phyloP scores from a whole-genome alignment of 1,140 invertebrate species.

The Sycophaga agraensis region DNA sequence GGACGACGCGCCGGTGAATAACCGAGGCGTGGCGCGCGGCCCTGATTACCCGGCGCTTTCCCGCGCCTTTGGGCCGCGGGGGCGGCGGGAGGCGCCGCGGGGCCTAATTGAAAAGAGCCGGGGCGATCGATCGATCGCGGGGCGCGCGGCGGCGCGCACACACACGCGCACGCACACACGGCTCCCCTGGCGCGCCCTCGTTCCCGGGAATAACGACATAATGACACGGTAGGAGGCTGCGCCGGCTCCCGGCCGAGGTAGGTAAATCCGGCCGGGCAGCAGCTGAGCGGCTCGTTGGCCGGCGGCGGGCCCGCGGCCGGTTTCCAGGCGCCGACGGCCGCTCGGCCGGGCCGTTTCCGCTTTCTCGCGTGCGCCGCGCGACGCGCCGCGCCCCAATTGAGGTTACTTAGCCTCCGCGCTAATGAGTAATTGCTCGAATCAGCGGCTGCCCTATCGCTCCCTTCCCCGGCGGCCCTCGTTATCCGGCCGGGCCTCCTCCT shows the following conservation, averaged over 20 bases:
- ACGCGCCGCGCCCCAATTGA: neutral
- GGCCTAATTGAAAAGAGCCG: too few species aligned
- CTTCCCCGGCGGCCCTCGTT: too few species aligned
- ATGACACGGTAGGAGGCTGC: slow-evolving; percentile 53
- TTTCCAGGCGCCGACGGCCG: slow-evolving; percentile 31
- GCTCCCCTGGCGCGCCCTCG: slow-evolving; percentile 47
- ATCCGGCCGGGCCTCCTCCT: too few species aligned
- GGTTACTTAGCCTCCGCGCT: neutral
- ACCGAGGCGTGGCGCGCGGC: too few species aligned
- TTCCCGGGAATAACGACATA: slow-evolving; percentile 58
- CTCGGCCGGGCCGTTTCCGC: slow-evolving; percentile 2
- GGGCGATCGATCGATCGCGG: too few species aligned
- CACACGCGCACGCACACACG: neutral
- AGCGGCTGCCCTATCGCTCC: neutral
- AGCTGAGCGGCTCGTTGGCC: neutral
- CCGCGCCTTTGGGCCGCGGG: too few species aligned
- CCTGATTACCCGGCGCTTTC: too few species aligned
- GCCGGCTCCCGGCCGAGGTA: slow-evolving; percentile 48
- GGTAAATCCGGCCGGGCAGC: slow-evolving; percentile 23
- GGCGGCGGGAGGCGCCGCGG: too few species aligned
- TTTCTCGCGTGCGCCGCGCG: neutral
- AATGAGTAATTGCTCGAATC: slow-evolving; percentile 16
- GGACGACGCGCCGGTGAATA: too few species aligned
- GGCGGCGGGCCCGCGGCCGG: slow-evolving; percentile 15
- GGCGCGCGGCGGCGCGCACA: neutral